Evolutionary conservation across 2,113 vertebrate species (phyloP).

Genomic region (Mormyrus iriodes): DNA sequence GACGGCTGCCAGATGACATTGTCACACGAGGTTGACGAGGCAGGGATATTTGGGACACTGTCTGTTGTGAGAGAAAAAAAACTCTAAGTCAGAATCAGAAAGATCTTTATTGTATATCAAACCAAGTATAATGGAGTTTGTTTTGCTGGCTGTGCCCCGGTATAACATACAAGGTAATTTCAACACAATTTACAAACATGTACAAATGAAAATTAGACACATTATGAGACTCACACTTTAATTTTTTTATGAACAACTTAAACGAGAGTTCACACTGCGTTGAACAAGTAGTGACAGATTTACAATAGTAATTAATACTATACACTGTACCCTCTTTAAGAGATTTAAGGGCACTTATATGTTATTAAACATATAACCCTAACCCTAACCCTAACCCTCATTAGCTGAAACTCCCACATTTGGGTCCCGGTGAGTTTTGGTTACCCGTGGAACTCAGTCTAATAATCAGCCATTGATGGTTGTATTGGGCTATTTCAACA

Average conservation of each 20-base stretch:
- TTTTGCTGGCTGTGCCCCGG: background rate
- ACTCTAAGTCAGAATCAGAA: background rate
- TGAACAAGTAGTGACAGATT: background rate
- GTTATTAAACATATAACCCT: too few relatives aligned
- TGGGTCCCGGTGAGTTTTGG: background rate
- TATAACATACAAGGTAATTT: background rate
- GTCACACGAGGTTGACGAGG: background rate
- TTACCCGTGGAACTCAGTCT: background rate
- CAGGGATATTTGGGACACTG: background rate
- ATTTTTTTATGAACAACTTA: background rate
- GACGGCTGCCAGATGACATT: background rate
- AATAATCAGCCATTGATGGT: background rate
- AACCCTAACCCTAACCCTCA: too few relatives aligned
- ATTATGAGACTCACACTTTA: background rate
- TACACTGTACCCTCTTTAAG: background rate
- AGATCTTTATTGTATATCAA: background rate
- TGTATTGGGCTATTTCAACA: background rate
- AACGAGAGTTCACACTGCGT: too few relatives aligned
- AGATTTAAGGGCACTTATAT: background rate
- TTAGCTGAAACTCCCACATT: background rate
- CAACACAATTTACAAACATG: background rate
- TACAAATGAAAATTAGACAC: background rate
- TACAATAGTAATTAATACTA: background rate
- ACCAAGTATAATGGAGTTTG: too few relatives aligned
- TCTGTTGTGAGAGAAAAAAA: background rate